phyloP scores from a whole-genome alignment of 2,888 invertebrate genomes.

The Abscondita cerata region DNA sequence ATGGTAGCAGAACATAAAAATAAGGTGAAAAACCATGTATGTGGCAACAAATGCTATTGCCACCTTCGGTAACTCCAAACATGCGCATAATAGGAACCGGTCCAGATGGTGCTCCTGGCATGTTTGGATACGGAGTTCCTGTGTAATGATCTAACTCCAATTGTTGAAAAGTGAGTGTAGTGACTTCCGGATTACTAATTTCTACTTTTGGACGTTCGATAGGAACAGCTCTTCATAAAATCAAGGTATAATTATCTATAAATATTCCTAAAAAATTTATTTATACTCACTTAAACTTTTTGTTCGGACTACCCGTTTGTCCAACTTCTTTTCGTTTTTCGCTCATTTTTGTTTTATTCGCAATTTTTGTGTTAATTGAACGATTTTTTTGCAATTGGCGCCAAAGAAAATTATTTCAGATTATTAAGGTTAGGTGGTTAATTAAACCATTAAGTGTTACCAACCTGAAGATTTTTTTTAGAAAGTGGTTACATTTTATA shows the following conservation, averaged over 20 bases:
- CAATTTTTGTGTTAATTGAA: too few relatives aligned
- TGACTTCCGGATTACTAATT: slow-evolving; percentile 70
- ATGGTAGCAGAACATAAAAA: slow-evolving; percentile 89
- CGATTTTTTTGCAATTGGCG: too few relatives aligned
- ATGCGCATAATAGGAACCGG: slow-evolving; percentile 89
- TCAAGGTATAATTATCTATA: slow-evolving; percentile 11
- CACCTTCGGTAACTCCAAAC: slow-evolving; percentile 87
- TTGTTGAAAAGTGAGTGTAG: slow-evolving; percentile 84
- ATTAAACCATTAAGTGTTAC: too few relatives aligned
- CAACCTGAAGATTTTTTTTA: too few relatives aligned
- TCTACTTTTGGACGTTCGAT: slow-evolving; percentile 71
- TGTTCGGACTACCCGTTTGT: slow-evolving; percentile 23
- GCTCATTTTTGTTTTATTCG: too few relatives aligned
- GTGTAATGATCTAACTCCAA: slow-evolving; percentile 92
- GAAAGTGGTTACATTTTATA: slow-evolving; percentile 79
- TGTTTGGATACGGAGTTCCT: slow-evolving; percentile 75
- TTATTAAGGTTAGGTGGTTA: too few relatives aligned
- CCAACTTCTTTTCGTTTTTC: too few relatives aligned
- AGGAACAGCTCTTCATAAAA: slow-evolving; percentile 4
- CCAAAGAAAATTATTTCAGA: too few relatives aligned
- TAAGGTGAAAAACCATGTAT: slow-evolving; percentile 98
- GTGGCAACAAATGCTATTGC: slow-evolving; percentile 97
- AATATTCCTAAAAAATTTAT: not conserved
- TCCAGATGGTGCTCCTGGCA: slow-evolving; percentile 86
- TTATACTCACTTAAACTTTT: slow-evolving; percentile 35